Percentiles rank a stretch among this genome's conserved stretches.
phyloP scores from a whole-genome alignment of 2,113 vertebrate genomes.

The Phocoena sinus region DNA sequence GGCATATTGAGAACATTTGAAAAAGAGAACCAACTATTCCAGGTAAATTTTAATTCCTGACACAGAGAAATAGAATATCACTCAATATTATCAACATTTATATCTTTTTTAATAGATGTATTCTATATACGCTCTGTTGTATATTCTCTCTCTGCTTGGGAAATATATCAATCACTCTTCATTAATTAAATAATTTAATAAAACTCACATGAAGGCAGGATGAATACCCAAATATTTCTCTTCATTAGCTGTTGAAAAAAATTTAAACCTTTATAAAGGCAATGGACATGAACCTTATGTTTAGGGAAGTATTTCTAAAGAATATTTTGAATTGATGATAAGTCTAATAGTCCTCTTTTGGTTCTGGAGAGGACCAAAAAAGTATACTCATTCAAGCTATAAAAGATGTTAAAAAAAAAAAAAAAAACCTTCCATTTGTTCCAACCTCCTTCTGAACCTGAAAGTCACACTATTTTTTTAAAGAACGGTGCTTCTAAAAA shows the following conservation, averaged over 20 bases:
- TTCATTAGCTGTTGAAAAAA: conserved; percentile 45
- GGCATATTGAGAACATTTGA: background rate
- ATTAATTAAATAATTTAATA: conserved; percentile 46
- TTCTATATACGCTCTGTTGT: background rate
- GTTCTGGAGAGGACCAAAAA: background rate
- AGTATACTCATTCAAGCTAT: background rate
- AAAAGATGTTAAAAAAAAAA: background rate
- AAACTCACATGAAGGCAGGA: conserved; percentile 28
- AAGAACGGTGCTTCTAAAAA: background rate
- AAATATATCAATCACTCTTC: background rate
- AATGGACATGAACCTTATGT: background rate
- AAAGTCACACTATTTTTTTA: background rate
- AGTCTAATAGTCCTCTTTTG: background rate
- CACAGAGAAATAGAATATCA: background rate
- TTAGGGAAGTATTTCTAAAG: background rate
- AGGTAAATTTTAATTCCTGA: background rate
- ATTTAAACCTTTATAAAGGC: conserved; percentile 36
- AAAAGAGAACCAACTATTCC: background rate
- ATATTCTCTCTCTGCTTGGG: background rate
- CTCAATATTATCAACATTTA: background rate
- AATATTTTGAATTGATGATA: background rate
- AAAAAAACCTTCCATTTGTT: background rate
- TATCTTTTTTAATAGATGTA: background rate
- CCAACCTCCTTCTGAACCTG: background rate
- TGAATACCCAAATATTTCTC: conserved; percentile 44